These are phyloP conservation scores for Cynodonichthys magdalenae DNA, from an alignment of 2,797 vertebrate genomes.

Conservation along the genomic window DNA sequence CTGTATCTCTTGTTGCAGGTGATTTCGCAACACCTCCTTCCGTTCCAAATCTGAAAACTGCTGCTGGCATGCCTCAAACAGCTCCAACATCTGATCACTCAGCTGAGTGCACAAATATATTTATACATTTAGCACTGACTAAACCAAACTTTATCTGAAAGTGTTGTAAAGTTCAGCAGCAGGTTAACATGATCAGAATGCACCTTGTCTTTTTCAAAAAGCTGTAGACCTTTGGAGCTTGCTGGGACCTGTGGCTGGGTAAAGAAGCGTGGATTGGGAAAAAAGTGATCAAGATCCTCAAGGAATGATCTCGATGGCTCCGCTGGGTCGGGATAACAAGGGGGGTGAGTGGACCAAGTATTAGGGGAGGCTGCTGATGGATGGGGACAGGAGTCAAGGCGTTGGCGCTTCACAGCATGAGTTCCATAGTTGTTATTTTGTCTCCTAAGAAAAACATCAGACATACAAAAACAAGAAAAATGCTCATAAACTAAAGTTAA, in stretches of 20 bases:
- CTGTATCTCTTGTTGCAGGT: conserved; percentile 90
- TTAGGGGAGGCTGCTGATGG: conserved; percentile 33
- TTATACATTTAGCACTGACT: conserved; percentile 28
- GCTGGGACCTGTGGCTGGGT: conserved; percentile 55
- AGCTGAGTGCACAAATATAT: conserved; percentile 80
- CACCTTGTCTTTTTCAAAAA: conserved; percentile 87
- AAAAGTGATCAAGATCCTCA: conserved; percentile 25
- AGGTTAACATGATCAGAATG: neutral
- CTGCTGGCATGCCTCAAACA: conserved; percentile 90
- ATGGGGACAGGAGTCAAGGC: conserved; percentile 72
- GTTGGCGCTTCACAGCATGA: conserved; percentile 82
- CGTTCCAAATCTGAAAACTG: conserved; percentile 86
- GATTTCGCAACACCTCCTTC: conserved; percentile 88
- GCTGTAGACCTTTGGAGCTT: conserved; percentile 53
- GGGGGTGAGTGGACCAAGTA: conserved; percentile 17
- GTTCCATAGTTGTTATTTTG: conserved; percentile 70
- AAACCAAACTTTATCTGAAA: conserved; percentile 3
- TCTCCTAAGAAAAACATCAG: conserved; percentile 80
- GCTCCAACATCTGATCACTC: conserved; percentile 89
- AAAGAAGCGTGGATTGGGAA: neutral
- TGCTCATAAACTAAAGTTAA: neutral
- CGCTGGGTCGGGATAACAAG: conserved; percentile 56
- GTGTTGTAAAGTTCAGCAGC: neutral
- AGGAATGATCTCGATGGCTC: conserved; percentile 60
- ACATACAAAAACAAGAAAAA: neutral